Conservation (phyloP, 2,113 vertebrate genomes). For the Merops nubicus region DNA sequence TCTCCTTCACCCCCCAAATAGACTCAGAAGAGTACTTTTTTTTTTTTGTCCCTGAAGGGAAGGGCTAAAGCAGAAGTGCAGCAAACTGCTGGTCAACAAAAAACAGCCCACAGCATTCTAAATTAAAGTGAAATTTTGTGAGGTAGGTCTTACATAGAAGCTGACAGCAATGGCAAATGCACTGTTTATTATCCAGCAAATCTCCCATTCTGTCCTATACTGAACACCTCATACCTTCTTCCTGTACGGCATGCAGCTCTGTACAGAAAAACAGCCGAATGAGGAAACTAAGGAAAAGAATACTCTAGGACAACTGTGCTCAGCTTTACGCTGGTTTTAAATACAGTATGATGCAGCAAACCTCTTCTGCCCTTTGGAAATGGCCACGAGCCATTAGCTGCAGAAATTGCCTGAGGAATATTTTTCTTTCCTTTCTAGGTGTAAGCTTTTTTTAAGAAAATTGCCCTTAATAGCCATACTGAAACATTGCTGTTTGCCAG, state of each 20-base stretch:
- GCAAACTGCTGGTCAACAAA: not conserved
- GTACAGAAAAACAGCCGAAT: not conserved
- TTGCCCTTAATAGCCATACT: not conserved
- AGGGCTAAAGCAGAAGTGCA: not conserved
- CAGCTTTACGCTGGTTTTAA: not conserved
- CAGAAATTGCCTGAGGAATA: not conserved
- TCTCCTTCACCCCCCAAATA: not conserved
- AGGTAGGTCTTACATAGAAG: not conserved
- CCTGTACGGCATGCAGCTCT: not conserved
- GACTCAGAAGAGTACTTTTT: not conserved
- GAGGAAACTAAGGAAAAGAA: not conserved
- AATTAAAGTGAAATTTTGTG: not conserved
- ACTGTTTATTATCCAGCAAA: not conserved
- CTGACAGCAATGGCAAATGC: not conserved
- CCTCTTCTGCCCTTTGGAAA: not conserved
- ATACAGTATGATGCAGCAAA: not conserved
- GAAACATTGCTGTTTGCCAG: not conserved
- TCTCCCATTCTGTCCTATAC: not conserved
- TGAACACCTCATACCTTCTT: not conserved
- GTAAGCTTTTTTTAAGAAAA: not conserved
- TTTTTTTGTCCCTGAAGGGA: not conserved
- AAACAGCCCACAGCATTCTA: not conserved
- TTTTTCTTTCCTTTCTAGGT: not conserved
- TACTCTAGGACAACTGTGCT: not conserved
- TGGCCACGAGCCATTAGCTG: not conserved